These are phyloP conservation scores for Scaptomyza parva DNA, from an alignment of 2,888 invertebrate species.

Conservation along the genomic window DNA sequence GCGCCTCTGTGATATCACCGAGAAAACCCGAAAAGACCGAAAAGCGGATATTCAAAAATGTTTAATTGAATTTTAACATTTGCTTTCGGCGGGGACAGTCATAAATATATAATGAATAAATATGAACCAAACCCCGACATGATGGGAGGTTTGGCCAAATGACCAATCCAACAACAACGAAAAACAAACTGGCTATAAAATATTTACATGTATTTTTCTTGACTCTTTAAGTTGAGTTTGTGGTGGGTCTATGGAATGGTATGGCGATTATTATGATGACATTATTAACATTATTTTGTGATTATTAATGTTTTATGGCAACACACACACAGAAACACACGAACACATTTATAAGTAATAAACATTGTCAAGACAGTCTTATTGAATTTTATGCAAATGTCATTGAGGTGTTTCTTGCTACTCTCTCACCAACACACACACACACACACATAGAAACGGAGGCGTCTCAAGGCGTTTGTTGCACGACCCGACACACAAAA, in stretches of 20 bases:
- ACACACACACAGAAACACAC: slow-evolving; percentile 16
- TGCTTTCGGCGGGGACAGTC: slow-evolving; percentile 45
- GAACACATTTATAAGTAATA: slow-evolving; percentile 28
- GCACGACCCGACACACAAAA: slow-evolving; percentile 9
- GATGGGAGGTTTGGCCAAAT: too few species aligned
- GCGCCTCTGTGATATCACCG: slow-evolving; percentile 37
- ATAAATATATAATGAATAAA: slow-evolving; percentile 74
- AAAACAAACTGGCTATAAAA: slow-evolving; percentile 30
- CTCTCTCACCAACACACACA: too few species aligned
- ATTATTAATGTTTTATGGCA: slow-evolving; percentile 70
- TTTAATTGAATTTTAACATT: slow-evolving; percentile 62
- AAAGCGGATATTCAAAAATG: slow-evolving; percentile 41
- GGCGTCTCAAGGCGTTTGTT: slow-evolving; percentile 39
- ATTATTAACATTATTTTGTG: slow-evolving; percentile 76
- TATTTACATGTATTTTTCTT: slow-evolving; percentile 21
- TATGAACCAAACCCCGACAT: too few species aligned
- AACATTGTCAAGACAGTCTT: slow-evolving; percentile 45
- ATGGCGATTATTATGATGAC: slow-evolving; percentile 62
- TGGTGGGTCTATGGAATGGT: slow-evolving; percentile 58
- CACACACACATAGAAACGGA: too few species aligned
- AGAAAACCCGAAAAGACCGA: too few species aligned
- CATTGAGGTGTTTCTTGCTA: slow-evolving; percentile 60
- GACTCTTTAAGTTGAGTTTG: slow-evolving; percentile 10
- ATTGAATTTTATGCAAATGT: slow-evolving; percentile 76
- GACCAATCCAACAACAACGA: slow-evolving; percentile 10